Conservation (phyloP, 2,888 invertebrate genomes). For the Toxonevra muliebris region DNA sequence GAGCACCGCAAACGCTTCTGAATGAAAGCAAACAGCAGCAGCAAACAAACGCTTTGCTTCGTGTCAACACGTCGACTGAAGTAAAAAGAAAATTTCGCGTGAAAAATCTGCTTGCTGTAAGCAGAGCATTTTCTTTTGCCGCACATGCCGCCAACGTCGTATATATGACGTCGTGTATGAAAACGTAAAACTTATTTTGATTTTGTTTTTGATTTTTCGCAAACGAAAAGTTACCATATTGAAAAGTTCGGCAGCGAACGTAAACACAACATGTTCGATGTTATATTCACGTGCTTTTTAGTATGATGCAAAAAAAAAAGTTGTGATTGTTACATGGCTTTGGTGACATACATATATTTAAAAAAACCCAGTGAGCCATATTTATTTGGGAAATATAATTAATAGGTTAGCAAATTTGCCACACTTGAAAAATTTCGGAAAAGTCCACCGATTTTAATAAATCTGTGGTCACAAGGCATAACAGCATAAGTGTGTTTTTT, state of each 20-base stretch:
- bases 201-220: neutral
- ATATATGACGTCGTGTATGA: neutral
- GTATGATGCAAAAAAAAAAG: too few relatives aligned
- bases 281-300: slow-evolving; percentile 38
- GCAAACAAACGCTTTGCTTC: too few relatives aligned
- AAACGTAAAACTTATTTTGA: slow-evolving; percentile 5
- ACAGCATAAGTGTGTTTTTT: too few relatives aligned
- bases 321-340: neutral
- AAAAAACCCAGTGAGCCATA: too few relatives aligned
- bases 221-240: neutral
- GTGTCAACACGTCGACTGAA: slow-evolving; percentile 57
- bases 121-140: too few relatives aligned
- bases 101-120: slow-evolving; percentile 27
- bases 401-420: neutral
- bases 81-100: slow-evolving; percentile 27
- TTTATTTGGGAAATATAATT: too few relatives aligned
- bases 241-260: neutral
- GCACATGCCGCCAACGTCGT: slow-evolving; percentile 10
- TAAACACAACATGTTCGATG: slow-evolving; percentile 43
- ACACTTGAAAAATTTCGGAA: neutral
- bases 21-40: too few relatives aligned
- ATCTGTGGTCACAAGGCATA: too few relatives aligned
- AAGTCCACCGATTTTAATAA: too few relatives aligned
- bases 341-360: too few relatives aligned
- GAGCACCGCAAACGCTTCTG: too few relatives aligned